Percentiles rank a stretch among this genome's conserved stretches.
These are phyloP conservation scores for Chionodraco myersi DNA, from an alignment of 2,113 vertebrate genomes.

Conservation along the genomic window DNA sequence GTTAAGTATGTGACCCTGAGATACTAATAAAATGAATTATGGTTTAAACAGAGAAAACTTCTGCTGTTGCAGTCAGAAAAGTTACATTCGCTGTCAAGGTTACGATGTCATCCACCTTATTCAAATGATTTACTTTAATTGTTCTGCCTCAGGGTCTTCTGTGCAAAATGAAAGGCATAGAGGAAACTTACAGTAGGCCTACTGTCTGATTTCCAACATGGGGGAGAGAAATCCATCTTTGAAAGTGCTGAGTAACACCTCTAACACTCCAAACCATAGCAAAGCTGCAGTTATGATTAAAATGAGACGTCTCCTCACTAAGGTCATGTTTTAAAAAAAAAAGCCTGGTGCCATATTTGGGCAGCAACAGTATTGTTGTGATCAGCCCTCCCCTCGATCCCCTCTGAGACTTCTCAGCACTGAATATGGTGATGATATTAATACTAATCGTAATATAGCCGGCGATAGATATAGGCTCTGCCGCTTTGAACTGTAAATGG, in stretches of 20 bases:
- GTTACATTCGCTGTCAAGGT: background rate
- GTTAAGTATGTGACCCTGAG: background rate
- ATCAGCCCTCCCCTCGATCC: slow-evolving; percentile 53
- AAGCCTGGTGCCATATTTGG: slow-evolving; percentile 61
- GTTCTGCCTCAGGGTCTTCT: slow-evolving; percentile 15
- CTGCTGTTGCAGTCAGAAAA: background rate
- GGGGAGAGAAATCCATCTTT: background rate
- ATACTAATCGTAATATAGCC: slow-evolving; percentile 83
- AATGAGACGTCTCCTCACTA: slow-evolving; percentile 49
- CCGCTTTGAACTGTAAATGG: slow-evolving; percentile 85
- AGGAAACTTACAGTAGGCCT: slow-evolving; percentile 1
- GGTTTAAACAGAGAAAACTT: slow-evolving; percentile 1
- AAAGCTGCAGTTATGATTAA: slow-evolving; percentile 58
- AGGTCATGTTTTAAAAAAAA: slow-evolving; percentile 74
- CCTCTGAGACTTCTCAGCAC: slow-evolving; percentile 76
- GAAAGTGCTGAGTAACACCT: slow-evolving; percentile 71
- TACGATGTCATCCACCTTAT: slow-evolving; percentile 19
- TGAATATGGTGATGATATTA: slow-evolving; percentile 82
- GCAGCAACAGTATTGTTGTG: slow-evolving; percentile 65
- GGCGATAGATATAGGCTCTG: slow-evolving; percentile 73
- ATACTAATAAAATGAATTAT: background rate
- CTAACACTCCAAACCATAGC: slow-evolving; percentile 35
- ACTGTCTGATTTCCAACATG: slow-evolving; percentile 30
- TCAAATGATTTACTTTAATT: slow-evolving; percentile 14
- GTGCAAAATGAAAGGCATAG: slow-evolving; percentile 3